These are phyloP conservation scores for Zalophus californianus DNA, from an alignment of 2,797 vertebrate species.

Conservation along the genomic window DNA sequence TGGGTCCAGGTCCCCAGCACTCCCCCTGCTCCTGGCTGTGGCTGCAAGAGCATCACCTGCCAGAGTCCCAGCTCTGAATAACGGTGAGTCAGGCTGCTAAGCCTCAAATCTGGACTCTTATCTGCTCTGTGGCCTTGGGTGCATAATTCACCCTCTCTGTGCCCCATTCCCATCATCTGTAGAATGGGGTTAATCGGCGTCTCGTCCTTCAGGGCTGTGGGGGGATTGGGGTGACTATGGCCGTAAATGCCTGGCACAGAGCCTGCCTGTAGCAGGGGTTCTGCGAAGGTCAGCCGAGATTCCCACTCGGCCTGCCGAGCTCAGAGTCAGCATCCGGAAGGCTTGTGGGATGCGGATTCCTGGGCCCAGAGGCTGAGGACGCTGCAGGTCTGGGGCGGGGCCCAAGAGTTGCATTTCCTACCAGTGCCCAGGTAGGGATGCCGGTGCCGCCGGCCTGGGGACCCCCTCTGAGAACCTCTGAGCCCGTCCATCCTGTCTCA, in stretches of 20 bases:
- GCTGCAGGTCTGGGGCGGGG: neutral
- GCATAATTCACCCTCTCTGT: neutral
- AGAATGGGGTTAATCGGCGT: neutral
- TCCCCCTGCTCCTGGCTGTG: no score
- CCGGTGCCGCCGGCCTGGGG: neutral
- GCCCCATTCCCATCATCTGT: neutral
- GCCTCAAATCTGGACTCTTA: neutral
- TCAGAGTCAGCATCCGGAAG: rapidly evolving
- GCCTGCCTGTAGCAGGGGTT: rapidly evolving
- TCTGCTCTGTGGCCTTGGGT: neutral
- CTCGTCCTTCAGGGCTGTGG: rapidly evolving
- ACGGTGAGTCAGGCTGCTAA: neutral
- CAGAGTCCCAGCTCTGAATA: neutral
- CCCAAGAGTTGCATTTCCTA: neutral
- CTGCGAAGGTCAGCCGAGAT: rapidly evolving
- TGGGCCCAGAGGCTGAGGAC: neutral
- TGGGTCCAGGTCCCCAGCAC: neutral
- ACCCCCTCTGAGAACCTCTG: no score
- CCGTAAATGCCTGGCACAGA: rapidly evolving
- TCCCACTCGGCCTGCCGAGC: rapidly evolving
- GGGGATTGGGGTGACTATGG: neutral
- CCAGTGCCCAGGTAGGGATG: no score
- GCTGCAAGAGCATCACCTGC: rapidly evolving
- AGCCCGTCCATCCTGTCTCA: neutral
- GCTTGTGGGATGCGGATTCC: neutral